These are phyloP conservation scores for Dendrolimus pini DNA, from an alignment of 2,888 invertebrate species.

Conservation along the genomic window DNA sequence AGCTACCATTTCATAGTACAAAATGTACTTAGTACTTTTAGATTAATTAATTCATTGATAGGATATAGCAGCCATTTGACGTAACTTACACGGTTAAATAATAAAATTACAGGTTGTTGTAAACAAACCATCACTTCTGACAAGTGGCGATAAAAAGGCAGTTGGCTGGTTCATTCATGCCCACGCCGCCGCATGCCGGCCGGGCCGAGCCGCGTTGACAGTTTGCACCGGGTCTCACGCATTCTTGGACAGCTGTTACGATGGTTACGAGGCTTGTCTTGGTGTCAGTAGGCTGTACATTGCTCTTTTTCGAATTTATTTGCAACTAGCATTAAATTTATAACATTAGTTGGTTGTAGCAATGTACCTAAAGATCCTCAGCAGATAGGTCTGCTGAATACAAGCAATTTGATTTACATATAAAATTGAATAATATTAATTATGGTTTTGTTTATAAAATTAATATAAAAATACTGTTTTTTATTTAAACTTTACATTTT, in stretches of 20 bases:
- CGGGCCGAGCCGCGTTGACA: conserved; percentile 15
- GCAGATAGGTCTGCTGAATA: too few species aligned
- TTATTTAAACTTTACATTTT: too few species aligned
- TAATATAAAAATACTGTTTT: too few species aligned
- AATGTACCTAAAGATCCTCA: too few species aligned
- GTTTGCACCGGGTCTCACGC: conserved; percentile 41
- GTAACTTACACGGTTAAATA: conserved; percentile 46
- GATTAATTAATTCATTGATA: not conserved
- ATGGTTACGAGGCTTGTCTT: conserved; percentile 29
- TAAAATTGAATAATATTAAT: too few species aligned
- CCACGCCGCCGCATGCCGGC: conserved; percentile 16
- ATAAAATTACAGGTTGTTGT: conserved; percentile 62
- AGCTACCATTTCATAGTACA: too few species aligned
- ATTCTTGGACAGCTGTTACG: conserved; percentile 54
- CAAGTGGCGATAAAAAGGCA: conserved; percentile 62
- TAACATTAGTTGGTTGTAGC: too few species aligned
- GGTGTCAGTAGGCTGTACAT: conserved; percentile 7
- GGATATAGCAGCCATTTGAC: conserved; percentile 18
- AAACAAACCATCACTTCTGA: conserved; percentile 50
- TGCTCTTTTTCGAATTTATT: not conserved
- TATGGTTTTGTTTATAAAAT: too few species aligned
- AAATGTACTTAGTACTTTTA: too few species aligned
- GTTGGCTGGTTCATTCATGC: conserved; percentile 46
- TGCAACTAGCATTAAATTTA: too few species aligned
- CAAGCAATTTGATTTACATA: too few species aligned